Conservation (phyloP, 2,797 vertebrate species). For the Lateolabrax maculatus region DNA sequence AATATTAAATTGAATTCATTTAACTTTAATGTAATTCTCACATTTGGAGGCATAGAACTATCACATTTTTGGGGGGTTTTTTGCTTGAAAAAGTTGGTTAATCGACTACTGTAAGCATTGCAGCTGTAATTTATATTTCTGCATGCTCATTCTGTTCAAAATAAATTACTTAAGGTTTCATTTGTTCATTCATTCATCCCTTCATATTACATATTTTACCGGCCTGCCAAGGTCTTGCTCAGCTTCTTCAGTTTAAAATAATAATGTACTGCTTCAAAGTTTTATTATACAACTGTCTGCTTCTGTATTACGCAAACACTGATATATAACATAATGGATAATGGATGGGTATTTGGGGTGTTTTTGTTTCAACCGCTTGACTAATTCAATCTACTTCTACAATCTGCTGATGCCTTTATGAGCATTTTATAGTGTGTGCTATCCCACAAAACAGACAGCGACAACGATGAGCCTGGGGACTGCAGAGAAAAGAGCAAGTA, state of each 20-base stretch:
- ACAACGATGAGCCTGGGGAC: constrained; percentile 29
- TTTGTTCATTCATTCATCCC: neutral
- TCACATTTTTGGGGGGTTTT: neutral
- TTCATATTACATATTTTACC: neutral
- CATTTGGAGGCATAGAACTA: neutral
- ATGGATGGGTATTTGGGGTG: constrained; percentile 14
- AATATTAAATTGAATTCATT: neutral
- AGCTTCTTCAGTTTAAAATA: neutral
- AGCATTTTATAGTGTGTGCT: constrained; percentile 21
- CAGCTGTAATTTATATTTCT: neutral
- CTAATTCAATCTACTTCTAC: constrained; percentile 29
- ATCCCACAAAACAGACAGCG: constrained; percentile 35
- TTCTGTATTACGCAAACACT: constrained; percentile 13
- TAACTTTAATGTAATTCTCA: neutral
- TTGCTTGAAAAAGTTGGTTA: neutral
- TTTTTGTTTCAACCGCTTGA: constrained; percentile 13
- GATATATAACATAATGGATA: no score
- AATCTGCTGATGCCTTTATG: constrained; percentile 26
- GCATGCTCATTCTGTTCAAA: neutral
- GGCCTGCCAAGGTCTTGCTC: neutral
- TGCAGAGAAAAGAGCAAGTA: constrained; percentile 25
- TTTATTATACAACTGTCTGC: neutral
- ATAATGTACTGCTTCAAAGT: neutral
- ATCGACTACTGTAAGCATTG: neutral
- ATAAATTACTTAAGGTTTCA: neutral